Conservation (phyloP, 2,797 vertebrate species). For the Lepidocolaptes lacrymiger region DNA sequence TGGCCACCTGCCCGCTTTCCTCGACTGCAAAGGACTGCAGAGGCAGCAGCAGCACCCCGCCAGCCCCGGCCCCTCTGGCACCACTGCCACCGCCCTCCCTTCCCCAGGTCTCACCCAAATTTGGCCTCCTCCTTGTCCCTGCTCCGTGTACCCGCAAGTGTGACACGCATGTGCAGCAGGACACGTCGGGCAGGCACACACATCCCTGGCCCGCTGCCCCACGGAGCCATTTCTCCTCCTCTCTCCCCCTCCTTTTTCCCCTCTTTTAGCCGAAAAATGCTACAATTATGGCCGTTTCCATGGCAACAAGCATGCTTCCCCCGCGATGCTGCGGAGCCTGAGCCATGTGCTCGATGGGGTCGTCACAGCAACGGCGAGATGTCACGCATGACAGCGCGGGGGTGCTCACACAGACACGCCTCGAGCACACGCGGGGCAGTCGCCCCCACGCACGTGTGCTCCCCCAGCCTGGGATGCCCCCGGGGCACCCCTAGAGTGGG, state of each 20-base stretch:
- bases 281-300: conserved; percentile 74
- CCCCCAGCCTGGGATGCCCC: background rate
- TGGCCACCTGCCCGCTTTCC: background rate
- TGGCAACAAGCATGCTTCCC: conserved; percentile 76
- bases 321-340: conserved; percentile 70
- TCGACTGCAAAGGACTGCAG: conserved; percentile 50
- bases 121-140: background rate
- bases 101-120: background rate
- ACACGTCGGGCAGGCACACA: fast-evolving
- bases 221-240: background rate
- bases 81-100: background rate
- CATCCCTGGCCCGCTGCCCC: background rate
- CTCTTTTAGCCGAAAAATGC: conserved; percentile 56
- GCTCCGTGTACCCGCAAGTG: fast-evolving
- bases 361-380: conserved; percentile 71
- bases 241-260: background rate
- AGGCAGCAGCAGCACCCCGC: background rate
- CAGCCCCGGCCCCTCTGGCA: background rate
- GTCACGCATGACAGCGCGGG: conserved; percentile 32
- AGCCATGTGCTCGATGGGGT: conserved; percentile 75
- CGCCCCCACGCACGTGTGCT: fast-evolving
- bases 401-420: background rate
- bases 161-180: background rate
- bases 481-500: fast-evolving
- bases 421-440: background rate